Base-by-base conservation (phyloP, 2,888 invertebrate genomes). In the Apeira syringaria region DNA sequence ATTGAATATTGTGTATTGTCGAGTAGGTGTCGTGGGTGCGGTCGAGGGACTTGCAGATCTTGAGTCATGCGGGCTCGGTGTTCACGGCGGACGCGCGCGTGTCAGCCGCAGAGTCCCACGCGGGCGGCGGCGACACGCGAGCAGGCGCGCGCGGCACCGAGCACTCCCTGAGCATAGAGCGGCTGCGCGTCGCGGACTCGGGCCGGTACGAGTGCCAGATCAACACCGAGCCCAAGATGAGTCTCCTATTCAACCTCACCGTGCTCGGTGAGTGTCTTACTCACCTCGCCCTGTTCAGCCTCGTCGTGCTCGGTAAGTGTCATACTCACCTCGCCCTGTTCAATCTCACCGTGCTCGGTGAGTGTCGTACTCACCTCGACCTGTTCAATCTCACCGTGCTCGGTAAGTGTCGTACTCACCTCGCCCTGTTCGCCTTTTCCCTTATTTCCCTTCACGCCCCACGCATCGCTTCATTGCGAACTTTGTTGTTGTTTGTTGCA, bases 191-290 rank as follows among this genome's bases (percentile, higher is more conserved):
- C 36, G 63, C 84, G 11, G 94, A 94, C 77, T 84, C 91, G 1
- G 95, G 94, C 49, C 91, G 91, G 53, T 94, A 94, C 82, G 94
- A 94, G 85, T 94, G 94, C 66, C 94, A 94, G 81, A 91, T 94
- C 64, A 94, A 94, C 81, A 94, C 94, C 0, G 94, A 94, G 64
- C 94, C 94, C 24, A 94, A 94, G 76, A 92, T 94, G 84, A 94
- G 93, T 83, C 89, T 92, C 56, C 92, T 92, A 60, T 92, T 93
- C 61, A 91, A 91, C 61, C 91, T 94, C 34, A 91, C 90, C 7
- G 93, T 94, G 13, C 75, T 92, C 61, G 93, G 94, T 94, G 63
- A 73, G 83, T 24, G 6, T 5, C 4, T 1, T 0, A 7, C 8
- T 26, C 9, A 1, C 10, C 1, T 15, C 1, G 3, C 24, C 6